Evolutionary conservation across 2,113 vertebrate genomes (phyloP), one percentile per base, ranked within the genome.

Genomic region (Tychaedon coryphoeus): DNA sequence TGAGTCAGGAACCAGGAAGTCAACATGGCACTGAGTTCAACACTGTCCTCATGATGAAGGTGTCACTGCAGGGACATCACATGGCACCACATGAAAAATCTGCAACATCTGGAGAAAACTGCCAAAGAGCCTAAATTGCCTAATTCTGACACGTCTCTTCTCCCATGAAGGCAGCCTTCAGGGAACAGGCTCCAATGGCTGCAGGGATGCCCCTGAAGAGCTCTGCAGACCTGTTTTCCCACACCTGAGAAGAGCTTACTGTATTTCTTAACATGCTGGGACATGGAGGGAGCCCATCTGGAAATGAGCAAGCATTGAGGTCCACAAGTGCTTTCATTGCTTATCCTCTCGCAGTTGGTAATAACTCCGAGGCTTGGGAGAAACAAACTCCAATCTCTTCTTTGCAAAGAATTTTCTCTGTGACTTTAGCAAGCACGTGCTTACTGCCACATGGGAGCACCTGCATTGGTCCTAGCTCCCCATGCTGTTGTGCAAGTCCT

Each of bases 211-310:
- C 19, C 23, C 71, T 80, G 33, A 16, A 86, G 40, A 70, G 31
- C 9, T 60, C 50, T 54, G 34, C 15, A 75, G 15, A 34, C 5
- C 23, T 92, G 18, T 48, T 65, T 69, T 29, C n/a, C 34, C 43
- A 24, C 25, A 43, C 3, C 13, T 1, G 2, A 1, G 3, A 56
- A 81, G 40, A 61, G 16, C n/a, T 87, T 67, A 48, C 7, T 64
- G 1, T 31, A 69, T 64, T 87, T 65, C 40, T 42, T 43, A 40
- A 29, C 4, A 1, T 14, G 4, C 5, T 43, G 51, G 47, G 5
- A n/a, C 8, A 19, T 24, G 12, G 14, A 61, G 17, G 5, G 12
- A 1, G 0, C 3, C 34, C 4, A 14, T 31, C 23, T 69, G 40
- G 50, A 73, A 81, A 53, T 0, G 4, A 69, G 8, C 4, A 34